Evolutionary conservation across 2,888 invertebrate species (phyloP).

Genomic region (Stenichneumon culpator): DNA sequence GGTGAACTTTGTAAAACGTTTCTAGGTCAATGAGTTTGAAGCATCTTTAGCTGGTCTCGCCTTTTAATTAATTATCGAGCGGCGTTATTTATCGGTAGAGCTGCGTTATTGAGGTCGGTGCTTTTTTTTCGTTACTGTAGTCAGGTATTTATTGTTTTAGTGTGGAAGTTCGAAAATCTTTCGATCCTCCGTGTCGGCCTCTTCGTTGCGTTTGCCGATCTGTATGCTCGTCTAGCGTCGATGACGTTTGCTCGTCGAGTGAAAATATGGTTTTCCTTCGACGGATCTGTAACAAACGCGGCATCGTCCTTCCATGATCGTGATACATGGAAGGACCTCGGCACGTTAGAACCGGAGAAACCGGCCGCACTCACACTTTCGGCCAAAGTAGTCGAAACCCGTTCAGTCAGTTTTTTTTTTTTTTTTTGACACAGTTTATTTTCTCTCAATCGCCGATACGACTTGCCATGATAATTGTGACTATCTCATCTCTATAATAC

Average conservation of each 20-base stretch:
- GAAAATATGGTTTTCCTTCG: conserved; percentile 39
- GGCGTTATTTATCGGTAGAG: not conserved
- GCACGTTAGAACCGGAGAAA: conserved; percentile 62
- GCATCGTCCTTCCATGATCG: conserved; percentile 50
- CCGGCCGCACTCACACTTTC: conserved; percentile 64
- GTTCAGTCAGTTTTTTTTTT: conserved; percentile 51
- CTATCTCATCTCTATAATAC: not conserved
- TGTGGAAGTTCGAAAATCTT: conserved; percentile 32
- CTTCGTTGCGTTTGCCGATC: not conserved
- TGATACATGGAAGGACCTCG: conserved; percentile 62
- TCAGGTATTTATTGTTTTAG: conserved; percentile 1
- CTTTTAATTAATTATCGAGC: not conserved
- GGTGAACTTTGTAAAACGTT: conserved; percentile 55
- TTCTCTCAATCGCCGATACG: not conserved
- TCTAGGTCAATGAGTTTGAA: conserved; percentile 52
- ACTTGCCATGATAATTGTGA: not conserved
- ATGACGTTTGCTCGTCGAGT: not conserved
- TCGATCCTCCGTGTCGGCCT: not conserved
- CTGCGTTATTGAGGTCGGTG: conserved; percentile 15
- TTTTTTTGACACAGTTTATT: not conserved
- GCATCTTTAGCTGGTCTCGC: conserved; percentile 13
- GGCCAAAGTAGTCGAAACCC: conserved; percentile 64
- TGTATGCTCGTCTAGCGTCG: not conserved
- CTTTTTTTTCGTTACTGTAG: conserved; percentile 21
- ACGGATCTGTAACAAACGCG: conserved; percentile 61